These are phyloP conservation scores for Moxostoma hubbsi DNA, from an alignment of 2,797 vertebrate species.

Conservation along the genomic window DNA sequence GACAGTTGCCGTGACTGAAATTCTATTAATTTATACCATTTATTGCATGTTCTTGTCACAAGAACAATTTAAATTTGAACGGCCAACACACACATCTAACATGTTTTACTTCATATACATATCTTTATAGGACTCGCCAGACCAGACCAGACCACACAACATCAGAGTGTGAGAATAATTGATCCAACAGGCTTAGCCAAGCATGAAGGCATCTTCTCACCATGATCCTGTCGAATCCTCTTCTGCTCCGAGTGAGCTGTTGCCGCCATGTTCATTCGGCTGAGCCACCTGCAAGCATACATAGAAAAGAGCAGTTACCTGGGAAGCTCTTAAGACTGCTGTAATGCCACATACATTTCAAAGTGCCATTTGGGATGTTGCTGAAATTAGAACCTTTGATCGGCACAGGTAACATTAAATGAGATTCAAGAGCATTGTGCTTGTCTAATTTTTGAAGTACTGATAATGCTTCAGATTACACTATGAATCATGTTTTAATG, in stretches of 20 bases:
- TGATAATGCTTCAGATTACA: background rate
- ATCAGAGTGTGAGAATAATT: constrained; percentile 50
- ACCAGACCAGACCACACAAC: constrained; percentile 18
- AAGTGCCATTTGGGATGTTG: constrained; percentile 13
- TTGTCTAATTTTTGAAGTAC: background rate
- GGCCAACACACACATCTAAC: constrained; percentile 1
- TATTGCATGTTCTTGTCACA: too few species aligned
- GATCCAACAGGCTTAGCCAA: constrained; percentile 47
- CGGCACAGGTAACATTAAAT: constrained; percentile 1
- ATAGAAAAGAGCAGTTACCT: constrained; percentile 53
- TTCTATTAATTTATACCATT: too few species aligned
- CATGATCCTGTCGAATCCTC: constrained; percentile 93
- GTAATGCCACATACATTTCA: background rate
- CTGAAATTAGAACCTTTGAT: constrained; percentile 32
- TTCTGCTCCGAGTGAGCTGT: constrained; percentile 93
- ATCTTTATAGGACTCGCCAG: constrained; percentile 37
- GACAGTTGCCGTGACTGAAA: too few species aligned
- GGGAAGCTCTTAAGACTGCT: constrained; percentile 33
- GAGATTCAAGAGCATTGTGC: background rate
- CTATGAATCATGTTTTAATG: background rate
- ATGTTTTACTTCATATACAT: constrained; percentile 29
- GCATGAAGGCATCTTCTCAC: constrained; percentile 75
- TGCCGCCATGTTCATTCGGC: constrained; percentile 94
- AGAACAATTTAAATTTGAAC: background rate
- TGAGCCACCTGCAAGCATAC: constrained; percentile 90